Conservation (phyloP, 2,888 invertebrate genomes). For the Sepioteuthis lessoniana region DNA sequence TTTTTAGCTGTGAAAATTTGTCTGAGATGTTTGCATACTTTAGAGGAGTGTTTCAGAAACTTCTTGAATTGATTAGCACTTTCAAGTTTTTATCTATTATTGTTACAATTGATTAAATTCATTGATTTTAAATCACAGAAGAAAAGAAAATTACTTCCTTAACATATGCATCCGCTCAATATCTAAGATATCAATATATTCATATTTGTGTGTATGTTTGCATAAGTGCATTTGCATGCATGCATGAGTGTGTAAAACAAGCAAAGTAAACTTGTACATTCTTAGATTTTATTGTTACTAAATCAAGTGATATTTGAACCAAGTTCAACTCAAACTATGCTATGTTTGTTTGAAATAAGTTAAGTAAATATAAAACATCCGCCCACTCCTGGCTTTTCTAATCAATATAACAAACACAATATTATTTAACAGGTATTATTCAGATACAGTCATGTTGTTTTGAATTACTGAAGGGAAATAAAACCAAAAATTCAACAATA, state of each 20-base stretch:
- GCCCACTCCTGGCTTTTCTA: background rate
- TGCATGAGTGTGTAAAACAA: background rate
- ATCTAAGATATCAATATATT: background rate
- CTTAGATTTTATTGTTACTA: background rate
- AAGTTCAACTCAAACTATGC: background rate
- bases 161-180: background rate
- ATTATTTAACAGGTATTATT: background rate
- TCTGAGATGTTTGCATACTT: background rate
- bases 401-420: background rate
- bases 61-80: background rate
- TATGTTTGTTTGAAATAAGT: background rate
- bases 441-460: background rate
- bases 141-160: background rate
- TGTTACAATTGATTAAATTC: constrained; percentile 33
- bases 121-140: background rate
- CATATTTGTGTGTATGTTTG: background rate
- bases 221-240: background rate
- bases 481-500: background rate
- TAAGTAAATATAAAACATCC: background rate
- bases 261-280: background rate
- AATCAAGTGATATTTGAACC: background rate
- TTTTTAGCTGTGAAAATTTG: background rate
- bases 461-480: background rate
- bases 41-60: background rate
- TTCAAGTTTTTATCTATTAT: background rate